Evolutionary conservation across 1,140 invertebrate species (phyloP).

Genomic region (Lepidurus packardi): DNA sequence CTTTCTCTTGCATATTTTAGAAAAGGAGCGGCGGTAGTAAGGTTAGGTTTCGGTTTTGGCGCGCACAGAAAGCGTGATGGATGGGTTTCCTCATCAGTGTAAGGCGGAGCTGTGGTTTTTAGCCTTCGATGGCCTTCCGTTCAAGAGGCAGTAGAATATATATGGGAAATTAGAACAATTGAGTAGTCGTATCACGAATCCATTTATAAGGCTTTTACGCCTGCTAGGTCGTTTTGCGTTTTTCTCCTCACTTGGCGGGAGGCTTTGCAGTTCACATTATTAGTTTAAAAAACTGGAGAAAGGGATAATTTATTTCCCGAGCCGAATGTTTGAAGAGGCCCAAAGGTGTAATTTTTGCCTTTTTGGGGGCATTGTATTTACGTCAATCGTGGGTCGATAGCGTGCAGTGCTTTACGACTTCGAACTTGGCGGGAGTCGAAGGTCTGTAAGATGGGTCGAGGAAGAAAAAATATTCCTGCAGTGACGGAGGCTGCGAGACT

Average conservation of each 20-base stretch:
- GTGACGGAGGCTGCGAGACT: slow-evolving; percentile 1
- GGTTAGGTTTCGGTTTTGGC: neutral
- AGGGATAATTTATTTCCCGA: slow-evolving; percentile 1
- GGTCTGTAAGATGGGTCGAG: neutral
- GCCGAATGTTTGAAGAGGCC: slow-evolving; percentile 3
- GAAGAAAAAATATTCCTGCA: neutral
- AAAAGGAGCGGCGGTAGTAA: neutral
- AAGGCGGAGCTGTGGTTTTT: slow-evolving; percentile 1
- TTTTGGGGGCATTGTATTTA: neutral
- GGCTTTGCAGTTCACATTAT: slow-evolving; percentile 4
- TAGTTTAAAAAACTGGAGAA: neutral
- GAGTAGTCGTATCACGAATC: too few species aligned
- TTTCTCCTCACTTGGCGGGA: neutral
- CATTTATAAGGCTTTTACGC: too few species aligned
- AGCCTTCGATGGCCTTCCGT: neutral
- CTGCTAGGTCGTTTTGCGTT: too few species aligned
- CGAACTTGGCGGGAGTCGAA: neutral
- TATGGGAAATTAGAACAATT: too few species aligned
- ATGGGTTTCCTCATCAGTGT: neutral
- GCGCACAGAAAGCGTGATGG: neutral
- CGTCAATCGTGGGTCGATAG: slow-evolving; percentile 16
- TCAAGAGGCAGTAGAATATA: neutral
- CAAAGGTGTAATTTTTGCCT: neutral
- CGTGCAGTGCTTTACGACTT: slow-evolving; percentile 2
- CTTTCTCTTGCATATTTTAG: neutral